Evolutionary conservation across 2,888 invertebrate species (phyloP), one percentile per base, ranked within the genome.

Genomic region (Andrena camellia): DNA sequence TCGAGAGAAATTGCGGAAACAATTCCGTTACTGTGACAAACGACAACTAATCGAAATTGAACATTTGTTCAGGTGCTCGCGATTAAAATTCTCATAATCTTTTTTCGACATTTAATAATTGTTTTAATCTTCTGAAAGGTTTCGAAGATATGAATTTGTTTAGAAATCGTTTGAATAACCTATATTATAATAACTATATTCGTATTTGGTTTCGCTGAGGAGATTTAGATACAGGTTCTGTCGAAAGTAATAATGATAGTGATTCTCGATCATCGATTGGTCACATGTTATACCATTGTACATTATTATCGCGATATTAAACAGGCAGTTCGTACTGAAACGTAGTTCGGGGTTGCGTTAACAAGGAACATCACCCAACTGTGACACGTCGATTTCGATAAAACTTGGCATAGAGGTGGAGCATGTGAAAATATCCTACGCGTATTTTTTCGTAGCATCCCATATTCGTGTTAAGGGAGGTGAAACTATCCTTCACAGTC

Each of bases 211-310:
- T 42, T 42, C 42, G 42, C 17, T 17, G 42, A 1, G 17, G 5
- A 17, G 42, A 42, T 42, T 42, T 50, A 26, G 13, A 4, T 13
- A 10, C 23, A 42, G 8, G 13, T 42, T 42, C 35, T 35, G 35
- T 42, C 17, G 42, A 52, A 54, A 73, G 33, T 71, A 64, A 62
- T 70, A 64, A 62, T 73, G 33, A 74, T 35, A 67, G 17, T 26
- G 57, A 42, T 57, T 1, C 31, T 64, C 13, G 31, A 54, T 73
- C 54, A 42, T 73, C 35, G 1, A 7, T 42, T 50, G 26, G 26
- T 50, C 29, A 42, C n/a, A 72, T 23, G 4, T 8, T 23, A 26
- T 54, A 70, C 42, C 42, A 42, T 42, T 42, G 1, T 42, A 63
- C 5, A 17, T 54, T 23, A 35, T 54, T 76, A 71, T 54, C 63